Percentiles rank a stretch among this genome's conserved stretches.
Conservation (phyloP, 92 coral and sea anemone species). For the Scolanthus callimorphus region DNA sequence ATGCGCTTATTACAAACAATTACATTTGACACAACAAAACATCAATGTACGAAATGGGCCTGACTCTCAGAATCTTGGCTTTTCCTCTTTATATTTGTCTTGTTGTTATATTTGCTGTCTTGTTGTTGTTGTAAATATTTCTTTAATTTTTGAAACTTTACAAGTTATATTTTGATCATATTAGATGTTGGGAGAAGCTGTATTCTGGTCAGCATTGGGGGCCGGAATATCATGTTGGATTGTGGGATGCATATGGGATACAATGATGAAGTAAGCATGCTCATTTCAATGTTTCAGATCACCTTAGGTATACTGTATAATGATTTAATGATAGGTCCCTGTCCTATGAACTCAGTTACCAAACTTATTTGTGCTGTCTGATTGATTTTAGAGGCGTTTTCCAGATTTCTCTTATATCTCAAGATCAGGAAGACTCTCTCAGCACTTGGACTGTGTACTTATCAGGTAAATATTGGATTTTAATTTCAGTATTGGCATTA, state of each 20-base stretch:
- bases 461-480: too few species aligned
- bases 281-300: neutral
- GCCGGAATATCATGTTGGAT: constrained; percentile 93
- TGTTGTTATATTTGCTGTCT: too few species aligned
- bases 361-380: neutral
- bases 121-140: too few species aligned
- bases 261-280: constrained; percentile 80
- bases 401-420: constrained; percentile 92
- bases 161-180: too few species aligned
- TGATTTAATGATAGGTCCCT: neutral
- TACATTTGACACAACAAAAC: too few species aligned
- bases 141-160: too few species aligned
- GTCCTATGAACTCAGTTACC: too few species aligned
- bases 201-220: constrained; percentile 91
- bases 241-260: constrained; percentile 99
- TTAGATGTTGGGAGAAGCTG: constrained; percentile 99
- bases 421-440: constrained; percentile 85
- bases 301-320: neutral
- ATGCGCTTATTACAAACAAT: too few species aligned
- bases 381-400: constrained; percentile 81
- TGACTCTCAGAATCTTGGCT: too few species aligned
- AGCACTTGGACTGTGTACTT: constrained; percentile 96
- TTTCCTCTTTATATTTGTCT: too few species aligned
- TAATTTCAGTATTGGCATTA: too few species aligned
- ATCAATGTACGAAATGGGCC: too few species aligned